Conservation (phyloP, 2,113 vertebrate species). For the Neolamprologus sp. region DNA sequence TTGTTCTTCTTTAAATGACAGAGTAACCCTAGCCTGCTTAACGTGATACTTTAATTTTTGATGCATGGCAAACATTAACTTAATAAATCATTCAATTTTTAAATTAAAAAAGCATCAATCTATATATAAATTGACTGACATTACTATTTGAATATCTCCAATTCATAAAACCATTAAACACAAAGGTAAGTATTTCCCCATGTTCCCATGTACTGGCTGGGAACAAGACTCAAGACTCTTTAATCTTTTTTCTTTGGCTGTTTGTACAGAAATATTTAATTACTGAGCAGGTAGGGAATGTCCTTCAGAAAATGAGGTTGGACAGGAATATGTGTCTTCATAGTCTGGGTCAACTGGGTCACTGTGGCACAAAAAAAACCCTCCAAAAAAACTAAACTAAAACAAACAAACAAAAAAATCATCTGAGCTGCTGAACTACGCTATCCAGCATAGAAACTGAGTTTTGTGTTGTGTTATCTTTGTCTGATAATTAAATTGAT, state of each 20-base stretch:
- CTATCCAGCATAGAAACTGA: background rate
- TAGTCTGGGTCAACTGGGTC: background rate
- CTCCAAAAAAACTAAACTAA: background rate
- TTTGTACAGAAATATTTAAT: background rate
- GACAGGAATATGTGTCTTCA: background rate
- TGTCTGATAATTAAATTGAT: background rate
- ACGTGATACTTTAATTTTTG: background rate
- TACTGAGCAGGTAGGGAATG: background rate
- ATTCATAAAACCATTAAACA: background rate
- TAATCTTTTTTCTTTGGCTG: background rate
- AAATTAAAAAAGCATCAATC: background rate
- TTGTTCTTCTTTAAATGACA: background rate
- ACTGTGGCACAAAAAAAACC: background rate
- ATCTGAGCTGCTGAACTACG: background rate
- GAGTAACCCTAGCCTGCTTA: background rate
- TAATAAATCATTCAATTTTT: background rate
- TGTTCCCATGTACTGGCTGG: background rate
- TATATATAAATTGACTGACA: background rate
- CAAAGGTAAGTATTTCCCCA: background rate
- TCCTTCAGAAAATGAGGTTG: background rate
- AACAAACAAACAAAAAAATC: background rate
- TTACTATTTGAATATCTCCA: background rate
- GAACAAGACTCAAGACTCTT: background rate
- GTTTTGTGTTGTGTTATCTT: background rate
- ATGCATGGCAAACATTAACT: background rate